These are phyloP conservation scores for Myrmecobius fasciatus DNA, from an alignment of 2,113 vertebrate species.

Conservation along the genomic window DNA sequence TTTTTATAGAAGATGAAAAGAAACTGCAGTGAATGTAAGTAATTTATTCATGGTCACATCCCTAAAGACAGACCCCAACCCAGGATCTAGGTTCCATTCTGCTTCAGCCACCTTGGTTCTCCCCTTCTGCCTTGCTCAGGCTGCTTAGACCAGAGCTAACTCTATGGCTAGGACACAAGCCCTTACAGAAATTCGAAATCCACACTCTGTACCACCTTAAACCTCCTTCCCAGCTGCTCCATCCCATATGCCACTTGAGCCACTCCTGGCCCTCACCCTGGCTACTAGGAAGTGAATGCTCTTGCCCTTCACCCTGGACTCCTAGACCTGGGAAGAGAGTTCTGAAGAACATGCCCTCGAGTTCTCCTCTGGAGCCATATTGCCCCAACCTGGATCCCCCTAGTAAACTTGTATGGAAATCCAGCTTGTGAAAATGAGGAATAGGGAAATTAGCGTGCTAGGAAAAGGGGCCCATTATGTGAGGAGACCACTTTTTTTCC, in stretches of 20 bases:
- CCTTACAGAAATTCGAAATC: neutral
- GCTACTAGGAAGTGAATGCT: neutral
- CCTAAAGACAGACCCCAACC: neutral
- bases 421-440: conserved; percentile 24
- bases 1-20: neutral
- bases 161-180: neutral
- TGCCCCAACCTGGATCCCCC: neutral
- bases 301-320: conserved; percentile 11
- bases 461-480: neutral
- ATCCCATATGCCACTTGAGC: neutral
- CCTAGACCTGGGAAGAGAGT: neutral
- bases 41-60: neutral
- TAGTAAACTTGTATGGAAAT: neutral
- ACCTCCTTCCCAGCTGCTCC: neutral
- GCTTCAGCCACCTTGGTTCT: neutral
- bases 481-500: conserved; percentile 9
- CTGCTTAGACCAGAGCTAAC: neutral
- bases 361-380: neutral
- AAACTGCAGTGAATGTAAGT: neutral
- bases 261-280: neutral
- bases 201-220: neutral
- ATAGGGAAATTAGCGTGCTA: conserved; percentile 24
- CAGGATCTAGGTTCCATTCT: neutral
- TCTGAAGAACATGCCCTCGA: conserved; percentile 9
- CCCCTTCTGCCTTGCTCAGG: neutral